Base-by-base conservation (phyloP, 1,140 invertebrate genomes). In the Procambarus clarkii region DNA sequence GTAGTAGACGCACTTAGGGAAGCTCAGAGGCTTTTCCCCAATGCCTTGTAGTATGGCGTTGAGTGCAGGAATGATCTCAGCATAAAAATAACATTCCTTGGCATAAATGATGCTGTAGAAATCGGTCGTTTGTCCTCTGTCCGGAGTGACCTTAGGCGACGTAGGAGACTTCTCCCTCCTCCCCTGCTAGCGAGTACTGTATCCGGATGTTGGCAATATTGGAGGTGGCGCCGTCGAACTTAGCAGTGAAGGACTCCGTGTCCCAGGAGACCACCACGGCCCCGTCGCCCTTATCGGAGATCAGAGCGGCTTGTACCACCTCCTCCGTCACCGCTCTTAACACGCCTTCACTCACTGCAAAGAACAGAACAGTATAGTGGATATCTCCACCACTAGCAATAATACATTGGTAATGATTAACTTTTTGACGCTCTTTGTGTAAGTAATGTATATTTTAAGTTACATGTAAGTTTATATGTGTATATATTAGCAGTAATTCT, bases 41-140 rank as follows among this genome's bases (percentile, higher is more conserved):
- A 80, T 46, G 0, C 45, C 86, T 69, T 46, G 13, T 2, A 88
- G 54, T 5, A 88, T 18, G 5, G 15, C 15, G 48, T 79, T 80
- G 11, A 88, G 48, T 8, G 86, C 77, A 48, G 86, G 86, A 45
- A 88, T 64, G 58, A 88, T 44, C 50, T 88, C 86, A 34, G 74
- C 9, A 34, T 88, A 88, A n/a, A 88, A 80, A 21, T 48, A 64
- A 8, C n/a, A 45, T n/a, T 88, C 86, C 18, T 80, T 64, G 2
- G 54, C 18, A n/a, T 46, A 69, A n/a, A 88, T 80, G 2, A 88
- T 24, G 18, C 21, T 46, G 44, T 24, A 71, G 54, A 88, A 88
- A 7, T 71, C 77, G 1, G 15, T 50, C 48, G 76, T 18, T 50
- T 48, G 21, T n/a, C n/a, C 84, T 3, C 54, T n/a, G 18, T 9